These are phyloP conservation scores for Coenonympha glycerion DNA, from an alignment of 2,888 invertebrate species.

Conservation along the genomic window DNA sequence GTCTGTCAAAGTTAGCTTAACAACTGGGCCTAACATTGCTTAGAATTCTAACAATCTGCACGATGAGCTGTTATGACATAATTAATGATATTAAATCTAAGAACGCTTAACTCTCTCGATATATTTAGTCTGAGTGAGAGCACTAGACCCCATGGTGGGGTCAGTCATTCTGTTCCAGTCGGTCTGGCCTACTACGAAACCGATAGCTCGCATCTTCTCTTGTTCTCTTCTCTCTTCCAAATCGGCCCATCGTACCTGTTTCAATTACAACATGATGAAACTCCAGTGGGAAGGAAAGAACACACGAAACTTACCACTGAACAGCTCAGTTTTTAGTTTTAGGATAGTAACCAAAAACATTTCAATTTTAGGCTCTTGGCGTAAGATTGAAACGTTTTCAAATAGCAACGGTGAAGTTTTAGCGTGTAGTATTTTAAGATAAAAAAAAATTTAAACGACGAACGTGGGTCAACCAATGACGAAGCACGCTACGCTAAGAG, in stretches of 20 bases:
- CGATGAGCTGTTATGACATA: too few species aligned
- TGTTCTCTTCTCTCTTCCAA: conserved; percentile 94
- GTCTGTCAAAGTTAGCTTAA: too few species aligned
- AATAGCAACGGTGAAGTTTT: neutral
- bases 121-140: conserved; percentile 95
- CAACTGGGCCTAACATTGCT: neutral
- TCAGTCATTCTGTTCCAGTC: conserved; percentile 98
- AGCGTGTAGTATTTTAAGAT: neutral
- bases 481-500: too few species aligned
- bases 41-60: neutral
- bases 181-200: conserved; percentile 97
- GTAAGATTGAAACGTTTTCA: neutral
- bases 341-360: neutral
- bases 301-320: conserved; percentile 17
- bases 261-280: conserved; percentile 63
- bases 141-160: conserved; percentile 89
- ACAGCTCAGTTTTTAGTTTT: neutral
- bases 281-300: conserved; percentile 36
- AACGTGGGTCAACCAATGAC: too few species aligned
- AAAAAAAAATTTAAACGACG: too few species aligned
- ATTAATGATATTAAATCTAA: conserved; percentile 21
- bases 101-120: conserved; percentile 77
- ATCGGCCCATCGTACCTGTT: conserved; percentile 98
- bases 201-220: conserved; percentile 94
- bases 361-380: neutral